Evolutionary conservation across 1,140 invertebrate species (phyloP).

Genomic region (Hylaeus anthracinus): DNA sequence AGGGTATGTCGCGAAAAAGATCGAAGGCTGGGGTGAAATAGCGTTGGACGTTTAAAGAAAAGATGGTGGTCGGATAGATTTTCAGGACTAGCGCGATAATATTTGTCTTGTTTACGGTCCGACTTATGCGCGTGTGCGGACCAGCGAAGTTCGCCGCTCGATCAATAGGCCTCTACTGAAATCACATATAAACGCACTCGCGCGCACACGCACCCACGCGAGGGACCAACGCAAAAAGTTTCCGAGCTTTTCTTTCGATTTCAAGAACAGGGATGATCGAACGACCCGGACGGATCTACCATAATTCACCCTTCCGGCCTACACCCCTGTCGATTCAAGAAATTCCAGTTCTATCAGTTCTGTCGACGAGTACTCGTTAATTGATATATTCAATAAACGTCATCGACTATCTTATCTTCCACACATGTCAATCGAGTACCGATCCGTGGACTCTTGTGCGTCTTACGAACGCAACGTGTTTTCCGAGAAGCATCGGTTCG

Average conservation of each 20-base stretch:
- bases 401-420: neutral
- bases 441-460: no score
- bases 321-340: constrained; percentile 47
- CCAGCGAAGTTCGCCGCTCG: constrained; percentile 75
- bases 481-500: neutral
- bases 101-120: constrained; percentile 80
- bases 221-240: constrained; percentile 53
- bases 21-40: constrained; percentile 32
- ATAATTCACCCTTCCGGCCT: constrained; percentile 51
- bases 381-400: neutral
- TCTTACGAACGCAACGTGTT: neutral
- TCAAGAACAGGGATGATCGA: constrained; percentile 41
- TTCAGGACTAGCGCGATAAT: constrained; percentile 77
- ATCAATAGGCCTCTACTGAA: constrained; percentile 81
- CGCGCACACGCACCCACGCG: constrained; percentile 25
- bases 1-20: neutral
- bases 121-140: constrained; percentile 80
- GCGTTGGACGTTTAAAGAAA: constrained; percentile 49
- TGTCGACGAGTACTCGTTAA: neutral
- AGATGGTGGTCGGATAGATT: constrained; percentile 71
- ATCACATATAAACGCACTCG: constrained; percentile 71
- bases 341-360: constrained; percentile 19
- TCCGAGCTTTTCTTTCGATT: constrained; percentile 55
- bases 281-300: constrained; percentile 33
- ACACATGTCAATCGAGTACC: neutral